Evolutionary conservation across 2,797 vertebrate genomes (phyloP), one percentile per base, ranked within the genome.

Genomic region (Sebastes miniatus): DNA sequence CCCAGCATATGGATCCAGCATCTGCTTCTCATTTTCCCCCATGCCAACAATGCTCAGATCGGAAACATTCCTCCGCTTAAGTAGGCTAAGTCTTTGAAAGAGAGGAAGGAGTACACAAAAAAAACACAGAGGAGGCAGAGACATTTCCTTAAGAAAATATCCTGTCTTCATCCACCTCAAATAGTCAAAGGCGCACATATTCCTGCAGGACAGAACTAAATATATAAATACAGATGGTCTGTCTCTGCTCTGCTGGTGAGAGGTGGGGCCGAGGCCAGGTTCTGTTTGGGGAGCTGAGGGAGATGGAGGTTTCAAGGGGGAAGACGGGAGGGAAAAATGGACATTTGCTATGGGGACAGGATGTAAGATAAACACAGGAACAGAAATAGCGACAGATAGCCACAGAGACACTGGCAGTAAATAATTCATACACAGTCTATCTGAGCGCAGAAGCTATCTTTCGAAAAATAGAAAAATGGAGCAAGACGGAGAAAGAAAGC

Each of bases 11-110:
- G 85, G 72, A 91, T 88, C 73, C 69, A 89, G 90, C 94, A 96
- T 96, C 94, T 96, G 95, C 80, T 96, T 93, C 91, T 92, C 79
- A 92, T 95, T 92, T 88, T 73, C 89, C 76, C 39, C 74, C 72
- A 71, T 63, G 80, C 87, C 88, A 90, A 90, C 90, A 91, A 90
- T 76, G 69, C 88, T 91, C 87, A 72, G 73, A 93, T 92, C 83
- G 81, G 91, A 93, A 94, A 92, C 91, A 92, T 93, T 94, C 93
- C 88, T 92, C 75, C 2, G 3, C 86, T 89, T 83, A 83, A 87
- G 86, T 71, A 71, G 79, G 43, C 77, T 77, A 69, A 76, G 69
- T 76, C 88, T 89, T 91, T 86, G 77, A 89, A 83, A 89, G 83
- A 72, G 77, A 90, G 67, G 84, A 83, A 83, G 64, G 77, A 84